Conservation (phyloP, 2,888 invertebrate genomes). For the Melikaiella ostensackeni region DNA sequence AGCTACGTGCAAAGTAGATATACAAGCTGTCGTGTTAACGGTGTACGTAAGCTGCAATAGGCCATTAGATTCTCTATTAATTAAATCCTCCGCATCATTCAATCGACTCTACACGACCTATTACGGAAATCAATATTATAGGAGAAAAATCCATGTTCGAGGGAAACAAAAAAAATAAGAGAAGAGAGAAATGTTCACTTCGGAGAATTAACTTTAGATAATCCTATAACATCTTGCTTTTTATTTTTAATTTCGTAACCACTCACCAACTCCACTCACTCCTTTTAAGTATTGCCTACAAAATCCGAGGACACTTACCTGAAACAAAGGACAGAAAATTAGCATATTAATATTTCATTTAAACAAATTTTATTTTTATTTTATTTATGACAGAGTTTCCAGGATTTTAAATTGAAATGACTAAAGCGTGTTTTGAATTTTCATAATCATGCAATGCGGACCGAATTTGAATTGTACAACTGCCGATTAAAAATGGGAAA, state of each 20-base stretch:
- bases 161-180: neutral
- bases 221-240: neutral
- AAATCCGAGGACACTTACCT: slow-evolving; percentile 1
- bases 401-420: slow-evolving; percentile 9
- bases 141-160: slow-evolving; percentile 8
- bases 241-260: neutral
- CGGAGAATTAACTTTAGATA: slow-evolving; percentile 11
- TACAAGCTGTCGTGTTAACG: neutral
- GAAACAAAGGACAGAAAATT: neutral
- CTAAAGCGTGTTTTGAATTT: slow-evolving; percentile 18
- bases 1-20: slow-evolving; percentile 4
- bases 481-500: neutral
- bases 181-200: slow-evolving; percentile 1
- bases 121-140: slow-evolving; percentile 29
- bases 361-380: no score
- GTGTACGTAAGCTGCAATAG: slow-evolving; percentile 12
- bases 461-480: neutral
- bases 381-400: neutral
- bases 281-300: neutral
- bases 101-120: slow-evolving; percentile 16
- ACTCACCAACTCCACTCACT: neutral
- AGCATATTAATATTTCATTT: neutral
- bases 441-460: slow-evolving; percentile 6
- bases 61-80: slow-evolving; percentile 37
- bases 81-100: slow-evolving; percentile 26